Evolutionary conservation across 2,888 invertebrate genomes (phyloP), one percentile per base, ranked within the genome.

Genomic region (Baronia brevicornis): DNA sequence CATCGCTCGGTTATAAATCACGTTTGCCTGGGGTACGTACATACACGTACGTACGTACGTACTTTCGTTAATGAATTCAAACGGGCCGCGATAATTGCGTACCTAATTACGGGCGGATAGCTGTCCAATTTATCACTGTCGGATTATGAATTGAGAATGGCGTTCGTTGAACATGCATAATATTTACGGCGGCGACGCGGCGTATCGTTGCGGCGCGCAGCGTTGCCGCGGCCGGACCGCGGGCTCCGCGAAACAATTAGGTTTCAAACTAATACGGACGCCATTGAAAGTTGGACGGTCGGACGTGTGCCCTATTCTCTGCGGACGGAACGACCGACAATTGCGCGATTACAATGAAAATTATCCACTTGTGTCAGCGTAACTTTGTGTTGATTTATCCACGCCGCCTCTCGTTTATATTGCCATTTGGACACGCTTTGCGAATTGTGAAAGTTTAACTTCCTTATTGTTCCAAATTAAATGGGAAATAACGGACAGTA

Each of bases 71-170:
- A 82, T 79, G 74, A 75, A 79, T 80, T 79, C 77, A 78, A 79
- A 74, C 75, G 67, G 66, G 66, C 69, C 65, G 71, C 75, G 71
- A 75, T 80, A 82, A 82, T 82, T 80, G 79, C 78, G 71, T 64
- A 73, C 71, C 78, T 80, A 80, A 78, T 84, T 80, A 79, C 72
- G 60, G 52, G 64, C 68, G 71, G 69, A 60, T 64, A 54, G 63
- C 66, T 56, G 67, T 68, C 70, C 71, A 70, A 82, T 84, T 78
- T 78, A 77, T 82, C 79, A 82, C 65, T 77, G 80, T 80, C 80
- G 66, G 79, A 79, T 84, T 82, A 80, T 79, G 77, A 80, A 79
- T 82, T 77, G 77, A 71, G 68, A 66, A 73, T 65, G 63, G 71
- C 72, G 67, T 72, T 77, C 72, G 78, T 80, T 75, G 74, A 78